Evolutionary conservation across 2,113 vertebrate species (phyloP).

Genomic region (Campylomormyrus tamandua): DNA sequence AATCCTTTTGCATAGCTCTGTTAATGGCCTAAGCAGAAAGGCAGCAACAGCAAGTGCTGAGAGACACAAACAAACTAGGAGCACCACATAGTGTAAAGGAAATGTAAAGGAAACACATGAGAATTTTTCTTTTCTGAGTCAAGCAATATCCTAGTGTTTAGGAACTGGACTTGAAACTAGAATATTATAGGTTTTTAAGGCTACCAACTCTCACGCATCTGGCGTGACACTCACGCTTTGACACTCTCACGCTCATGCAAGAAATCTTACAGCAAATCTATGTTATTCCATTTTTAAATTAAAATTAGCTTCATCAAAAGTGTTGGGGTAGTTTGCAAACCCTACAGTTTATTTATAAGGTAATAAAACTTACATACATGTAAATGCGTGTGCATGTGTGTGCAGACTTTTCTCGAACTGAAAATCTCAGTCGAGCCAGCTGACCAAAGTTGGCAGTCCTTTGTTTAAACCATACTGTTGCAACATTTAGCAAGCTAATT

Average conservation of each 20-base stretch:
- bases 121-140: neutral
- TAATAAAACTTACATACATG: neutral
- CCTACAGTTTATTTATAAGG: neutral
- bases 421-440: neutral
- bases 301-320: too few species aligned
- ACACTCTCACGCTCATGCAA: neutral
- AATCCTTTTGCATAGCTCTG: conserved; percentile 69
- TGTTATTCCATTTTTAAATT: too few species aligned
- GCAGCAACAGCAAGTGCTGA: neutral
- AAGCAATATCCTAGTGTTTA: neutral
- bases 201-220: neutral
- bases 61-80: neutral
- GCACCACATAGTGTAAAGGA: neutral
- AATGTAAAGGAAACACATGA: neutral
- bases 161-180: neutral
- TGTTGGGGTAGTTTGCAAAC: neutral
- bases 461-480: neutral
- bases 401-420: neutral
- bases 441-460: too few species aligned
- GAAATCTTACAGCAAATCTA: neutral
- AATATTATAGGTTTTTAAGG: neutral
- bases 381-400: neutral
- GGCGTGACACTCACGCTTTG: neutral
- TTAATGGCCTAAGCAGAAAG: conserved; percentile 56
- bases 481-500: neutral